Base-by-base conservation (phyloP, 2,113 vertebrate species). In the Entelurus aequoreus region DNA sequence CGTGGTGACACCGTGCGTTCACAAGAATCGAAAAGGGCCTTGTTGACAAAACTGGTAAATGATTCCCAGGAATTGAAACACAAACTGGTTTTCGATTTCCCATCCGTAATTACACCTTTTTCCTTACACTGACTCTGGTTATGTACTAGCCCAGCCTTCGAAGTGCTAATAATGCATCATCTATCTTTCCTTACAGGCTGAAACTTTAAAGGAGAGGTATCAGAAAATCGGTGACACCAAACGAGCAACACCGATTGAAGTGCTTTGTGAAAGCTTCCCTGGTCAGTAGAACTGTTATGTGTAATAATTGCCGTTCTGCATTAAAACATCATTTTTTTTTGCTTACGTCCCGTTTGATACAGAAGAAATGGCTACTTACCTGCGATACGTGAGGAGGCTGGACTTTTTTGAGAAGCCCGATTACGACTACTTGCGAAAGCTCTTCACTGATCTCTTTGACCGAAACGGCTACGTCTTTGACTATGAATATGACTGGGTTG, bases 211-310 rank as follows among this genome's bases (percentile, higher is more conserved):
- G 86, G 96, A 98, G 84, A 87, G 96, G 69, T 98, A 98, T 75
- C 96, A 98, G 91, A 98, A 98, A 84, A 98, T 98, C 0, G 96
- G 96, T 0, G 95, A 98, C 86, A 98, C 96, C 82, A 98, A 98
- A 84, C 90, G 96, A 66, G 93, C 94, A 48, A 98, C 95, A 0
- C 94, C 95, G 0, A 93, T 98, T 10, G 96, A 98, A 90, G 94
- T 94, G 78, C 93, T 98, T 63, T 98, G 96, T 61, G 94, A 98
- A 88, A 94, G 91, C 88, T 97, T 97, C 79, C 95, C 96, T 66
- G 96, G 96, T 98, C 70, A 88, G 93, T 69, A 38, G 5, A 62
- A 38, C 12, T 8, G 11, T 5, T 9, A 19, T 57, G 9, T 10
- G 7, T 10, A 7, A 21, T 6, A 11, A 44, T 12, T 44, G 5